Evolutionary conservation across 2,888 invertebrate genomes (phyloP), one percentile per base, ranked within the genome.

Genomic region (Yponomeuta cagnagella): DNA sequence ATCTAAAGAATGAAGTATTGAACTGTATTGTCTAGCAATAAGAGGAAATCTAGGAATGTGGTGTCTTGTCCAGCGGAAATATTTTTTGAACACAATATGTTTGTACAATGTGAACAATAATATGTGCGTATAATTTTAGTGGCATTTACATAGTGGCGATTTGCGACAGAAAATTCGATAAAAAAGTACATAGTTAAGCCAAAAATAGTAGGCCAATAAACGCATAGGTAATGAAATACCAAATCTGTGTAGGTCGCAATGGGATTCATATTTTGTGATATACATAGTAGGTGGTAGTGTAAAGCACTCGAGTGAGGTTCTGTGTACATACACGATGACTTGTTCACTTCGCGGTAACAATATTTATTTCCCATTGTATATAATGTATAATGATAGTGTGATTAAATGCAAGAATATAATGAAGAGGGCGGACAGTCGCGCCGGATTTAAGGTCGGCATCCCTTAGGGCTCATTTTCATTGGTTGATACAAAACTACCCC

Each of bases 331-430:
- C 87, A 86, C 88, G 83, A 80, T 82, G 82, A 84, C 84, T 84
- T 79, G 78, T 79, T 78, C 81, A 86, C 88, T 43, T 43, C 43
- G 43, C 43, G 43, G 86, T 88, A 85, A 84, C 78, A 80, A 80
- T 89, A 90, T 90, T 89, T 90, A 89, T 90, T 90, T 89, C 88
- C 85, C 86, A 84, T 87, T 90, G 91, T 91, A 91, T 89, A 91
- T 90, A 91, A 87, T 89, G 89, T 89, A 85, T 86, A 87, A 87
- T 88, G 79, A 77, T 73, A 75, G 37, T 31, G 43, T 48, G 65
- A 58, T 66, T 65, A 52, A 43, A 48, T 65, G 69, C 43, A 69
- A 63, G 58, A 1, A 43, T 67, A 67, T 67, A 69, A 63, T 48
- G 70, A 72, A 71, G 70, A 73, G 70, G 74, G 73, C 72, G 75